These are phyloP conservation scores for Apteryx mantelli DNA, from an alignment of 2,113 vertebrate genomes.

Conservation along the genomic window DNA sequence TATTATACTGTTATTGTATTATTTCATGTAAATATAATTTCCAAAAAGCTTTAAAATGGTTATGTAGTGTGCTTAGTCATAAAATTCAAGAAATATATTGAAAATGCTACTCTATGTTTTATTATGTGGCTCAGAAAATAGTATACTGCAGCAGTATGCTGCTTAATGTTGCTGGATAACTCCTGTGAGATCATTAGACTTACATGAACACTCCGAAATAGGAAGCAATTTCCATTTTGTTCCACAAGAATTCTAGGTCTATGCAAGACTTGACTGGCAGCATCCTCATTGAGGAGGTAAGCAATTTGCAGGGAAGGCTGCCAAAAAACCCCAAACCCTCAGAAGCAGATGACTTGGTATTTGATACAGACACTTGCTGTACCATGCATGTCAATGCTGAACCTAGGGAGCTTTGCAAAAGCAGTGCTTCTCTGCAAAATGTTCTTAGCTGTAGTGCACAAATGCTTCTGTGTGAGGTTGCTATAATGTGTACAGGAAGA, in stretches of 20 bases:
- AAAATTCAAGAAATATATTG: background rate
- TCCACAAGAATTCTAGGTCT: slow-evolving; percentile 15
- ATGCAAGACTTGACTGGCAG: background rate
- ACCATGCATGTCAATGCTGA: background rate
- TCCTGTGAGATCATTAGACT: background rate
- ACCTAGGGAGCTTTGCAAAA: background rate
- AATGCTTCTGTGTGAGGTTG: background rate
- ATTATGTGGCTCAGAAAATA: slow-evolving; percentile 6
- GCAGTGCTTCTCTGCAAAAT: background rate
- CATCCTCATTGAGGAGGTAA: slow-evolving; percentile 28
- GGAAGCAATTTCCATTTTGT: slow-evolving; percentile 1
- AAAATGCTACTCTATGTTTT: background rate
- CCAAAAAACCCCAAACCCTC: background rate
- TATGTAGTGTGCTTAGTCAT: background rate
- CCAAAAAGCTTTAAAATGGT: slow-evolving; percentile 42
- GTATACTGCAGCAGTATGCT: background rate
- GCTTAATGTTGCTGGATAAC: background rate
- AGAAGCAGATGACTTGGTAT: slow-evolving; percentile 1
- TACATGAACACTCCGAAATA: background rate
- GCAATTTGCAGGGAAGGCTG: background rate
- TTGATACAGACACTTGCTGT: background rate
- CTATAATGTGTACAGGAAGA: background rate
- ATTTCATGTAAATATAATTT: slow-evolving; percentile 54
- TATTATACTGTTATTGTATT: slow-evolving; percentile 41
- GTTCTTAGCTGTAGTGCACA: background rate